phyloP scores from a whole-genome alignment of 2,888 invertebrate genomes.

The Liposcelis brunnea region DNA sequence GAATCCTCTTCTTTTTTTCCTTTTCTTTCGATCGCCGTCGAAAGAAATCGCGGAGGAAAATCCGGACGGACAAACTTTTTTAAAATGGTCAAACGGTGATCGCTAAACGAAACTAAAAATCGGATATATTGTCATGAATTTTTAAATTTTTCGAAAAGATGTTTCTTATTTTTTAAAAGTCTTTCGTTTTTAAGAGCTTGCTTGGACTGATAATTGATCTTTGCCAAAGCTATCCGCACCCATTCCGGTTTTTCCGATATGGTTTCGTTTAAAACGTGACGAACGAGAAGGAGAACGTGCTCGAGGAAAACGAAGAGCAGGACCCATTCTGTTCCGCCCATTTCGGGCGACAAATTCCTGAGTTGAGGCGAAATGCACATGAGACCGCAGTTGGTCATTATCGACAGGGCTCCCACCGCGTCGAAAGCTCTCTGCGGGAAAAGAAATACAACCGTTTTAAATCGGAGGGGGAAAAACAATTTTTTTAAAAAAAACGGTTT shows the following conservation, averaged over 20 bases:
- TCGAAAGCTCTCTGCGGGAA: constrained; percentile 40
- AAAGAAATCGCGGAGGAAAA: too few relatives aligned
- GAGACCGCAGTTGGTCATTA: constrained; percentile 58
- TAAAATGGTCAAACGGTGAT: too few relatives aligned
- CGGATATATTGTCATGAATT: too few relatives aligned
- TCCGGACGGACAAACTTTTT: too few relatives aligned
- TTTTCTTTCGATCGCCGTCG: too few relatives aligned
- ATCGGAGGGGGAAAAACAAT: neutral
- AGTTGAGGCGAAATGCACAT: constrained; percentile 49
- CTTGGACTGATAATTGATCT: constrained; percentile 40
- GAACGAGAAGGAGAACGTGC: constrained; percentile 45
- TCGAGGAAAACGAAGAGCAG: constrained; percentile 48
- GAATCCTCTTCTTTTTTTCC: too few relatives aligned
- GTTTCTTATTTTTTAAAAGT: constrained; percentile 5
- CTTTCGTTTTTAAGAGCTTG: constrained; percentile 41
- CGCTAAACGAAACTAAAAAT: too few relatives aligned
- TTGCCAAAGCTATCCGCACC: constrained; percentile 43
- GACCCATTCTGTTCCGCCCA: constrained; percentile 30
- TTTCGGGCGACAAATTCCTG: constrained; percentile 27
- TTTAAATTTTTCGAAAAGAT: too few relatives aligned
- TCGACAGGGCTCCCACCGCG: constrained; percentile 45
- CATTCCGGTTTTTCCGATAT: constrained; percentile 54
- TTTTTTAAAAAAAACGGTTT: constrained; percentile 10
- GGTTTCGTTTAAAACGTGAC: constrained; percentile 43
- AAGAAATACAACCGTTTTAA: neutral